Conservation (phyloP, 2,113 vertebrate species). For the Sterna hirundo region DNA sequence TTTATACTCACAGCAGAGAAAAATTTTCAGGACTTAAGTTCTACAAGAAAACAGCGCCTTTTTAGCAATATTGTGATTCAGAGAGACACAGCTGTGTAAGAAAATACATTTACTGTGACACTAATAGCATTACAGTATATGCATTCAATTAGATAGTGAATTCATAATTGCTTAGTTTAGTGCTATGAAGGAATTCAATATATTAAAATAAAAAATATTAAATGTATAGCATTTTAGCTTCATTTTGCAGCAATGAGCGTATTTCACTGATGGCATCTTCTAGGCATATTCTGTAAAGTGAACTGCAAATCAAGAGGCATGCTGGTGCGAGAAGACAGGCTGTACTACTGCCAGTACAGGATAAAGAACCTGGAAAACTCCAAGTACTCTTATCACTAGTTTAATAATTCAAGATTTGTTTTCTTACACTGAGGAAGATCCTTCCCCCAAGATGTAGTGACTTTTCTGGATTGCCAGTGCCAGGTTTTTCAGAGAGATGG, state of each 20-base stretch:
- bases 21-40: not conserved
- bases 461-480: not conserved
- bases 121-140: not conserved
- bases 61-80: not conserved
- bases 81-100: not conserved
- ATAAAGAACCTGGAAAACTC: not conserved
- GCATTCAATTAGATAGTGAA: not conserved
- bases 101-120: slow-evolving; percentile 15
- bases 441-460: not conserved
- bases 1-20: not conserved
- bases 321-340: not conserved
- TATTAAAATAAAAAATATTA: not conserved
- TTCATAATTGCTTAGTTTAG: not conserved
- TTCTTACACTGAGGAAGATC: not conserved
- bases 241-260: not conserved
- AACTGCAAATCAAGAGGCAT: not conserved
- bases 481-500: not conserved
- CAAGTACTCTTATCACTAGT: not conserved
- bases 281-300: not conserved
- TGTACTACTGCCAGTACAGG: not conserved
- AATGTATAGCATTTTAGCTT: not conserved
- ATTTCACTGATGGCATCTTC: not conserved
- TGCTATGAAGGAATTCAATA: not conserved
- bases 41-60: not conserved
- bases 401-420: not conserved